Evolutionary conservation across 2,888 invertebrate species (phyloP).

Genomic region (Stictocephala bisonia): DNA sequence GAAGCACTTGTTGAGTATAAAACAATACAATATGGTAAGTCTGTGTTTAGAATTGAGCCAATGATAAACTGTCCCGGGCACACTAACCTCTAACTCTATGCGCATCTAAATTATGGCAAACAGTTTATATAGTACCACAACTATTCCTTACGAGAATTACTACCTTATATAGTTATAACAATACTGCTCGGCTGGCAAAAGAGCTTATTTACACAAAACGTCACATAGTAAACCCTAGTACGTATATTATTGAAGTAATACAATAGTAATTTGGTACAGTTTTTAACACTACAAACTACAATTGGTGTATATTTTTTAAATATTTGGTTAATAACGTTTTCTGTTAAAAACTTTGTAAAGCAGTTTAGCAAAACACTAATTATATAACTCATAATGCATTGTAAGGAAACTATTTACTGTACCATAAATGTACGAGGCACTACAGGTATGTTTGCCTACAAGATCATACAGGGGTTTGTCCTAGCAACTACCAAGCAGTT

Average conservation of each 20-base stretch:
- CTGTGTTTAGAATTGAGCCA: neutral
- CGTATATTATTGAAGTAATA: conserved; percentile 38
- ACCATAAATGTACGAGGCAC: conserved; percentile 42
- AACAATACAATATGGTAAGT: conserved; percentile 11
- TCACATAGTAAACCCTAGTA: conserved; percentile 36
- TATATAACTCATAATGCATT: conserved; percentile 18
- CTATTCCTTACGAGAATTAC: conserved; percentile 26
- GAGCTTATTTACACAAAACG: conserved; percentile 26
- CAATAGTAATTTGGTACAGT: conserved; percentile 34
- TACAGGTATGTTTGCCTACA: conserved; percentile 44
- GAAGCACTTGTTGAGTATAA: conserved; percentile 22
- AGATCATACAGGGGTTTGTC: too few relatives aligned
- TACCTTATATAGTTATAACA: conserved; percentile 34
- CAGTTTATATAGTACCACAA: conserved; percentile 35
- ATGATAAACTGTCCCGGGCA: neutral
- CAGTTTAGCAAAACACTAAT: conserved; percentile 40
- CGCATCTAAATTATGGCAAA: conserved; percentile 26
- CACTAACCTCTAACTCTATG: conserved; percentile 4
- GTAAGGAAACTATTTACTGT: conserved; percentile 18
- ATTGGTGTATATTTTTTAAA: conserved; percentile 39
- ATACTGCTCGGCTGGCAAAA: conserved; percentile 35
- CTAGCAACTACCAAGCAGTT: neutral
- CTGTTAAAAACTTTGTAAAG: conserved; percentile 37
- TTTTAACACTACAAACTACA: conserved; percentile 31
- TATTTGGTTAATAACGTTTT: conserved; percentile 32